Evolutionary conservation across 2,888 invertebrate genomes (phyloP).

Genomic region (Seira ritae): DNA sequence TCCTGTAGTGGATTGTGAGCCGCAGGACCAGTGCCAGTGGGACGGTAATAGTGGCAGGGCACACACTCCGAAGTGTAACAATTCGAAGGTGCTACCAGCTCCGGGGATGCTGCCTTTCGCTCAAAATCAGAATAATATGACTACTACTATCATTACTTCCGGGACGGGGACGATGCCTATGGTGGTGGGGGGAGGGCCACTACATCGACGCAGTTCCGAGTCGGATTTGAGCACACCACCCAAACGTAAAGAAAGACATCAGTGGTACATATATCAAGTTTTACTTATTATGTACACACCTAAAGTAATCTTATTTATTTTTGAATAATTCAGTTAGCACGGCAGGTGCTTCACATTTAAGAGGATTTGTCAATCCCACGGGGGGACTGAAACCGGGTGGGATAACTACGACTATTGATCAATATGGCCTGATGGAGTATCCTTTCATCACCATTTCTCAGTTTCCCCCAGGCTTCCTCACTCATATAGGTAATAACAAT

Average conservation of each 20-base stretch:
- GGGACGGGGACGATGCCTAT: constrained; percentile 38
- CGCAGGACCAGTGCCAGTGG: constrained; percentile 15
- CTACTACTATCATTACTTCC: constrained; percentile 37
- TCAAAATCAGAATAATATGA: constrained; percentile 28
- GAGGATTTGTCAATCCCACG: constrained; percentile 34
- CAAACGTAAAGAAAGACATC: constrained; percentile 92
- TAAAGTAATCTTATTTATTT: no score
- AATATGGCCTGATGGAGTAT: constrained; percentile 92
- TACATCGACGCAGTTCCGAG: constrained; percentile 89
- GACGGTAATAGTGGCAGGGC: constrained; percentile 56
- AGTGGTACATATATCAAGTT: no score
- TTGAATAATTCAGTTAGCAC: no score
- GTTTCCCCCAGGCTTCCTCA: constrained; percentile 91
- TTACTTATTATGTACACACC: no score
- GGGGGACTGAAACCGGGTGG: constrained; percentile 51
- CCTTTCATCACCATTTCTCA: constrained; percentile 95
- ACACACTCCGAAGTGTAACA: neutral
- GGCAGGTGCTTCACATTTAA: constrained; percentile 37
- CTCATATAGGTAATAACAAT: constrained; percentile 92
- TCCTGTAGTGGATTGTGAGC: neutral
- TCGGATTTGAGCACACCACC: constrained; percentile 95
- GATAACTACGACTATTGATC: constrained; percentile 63
- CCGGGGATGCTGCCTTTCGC: neutral
- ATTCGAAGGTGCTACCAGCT: neutral
- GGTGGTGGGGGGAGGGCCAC: constrained; percentile 75